Conservation (phyloP, 2,797 vertebrate species). For the Myripristis murdjan region DNA sequence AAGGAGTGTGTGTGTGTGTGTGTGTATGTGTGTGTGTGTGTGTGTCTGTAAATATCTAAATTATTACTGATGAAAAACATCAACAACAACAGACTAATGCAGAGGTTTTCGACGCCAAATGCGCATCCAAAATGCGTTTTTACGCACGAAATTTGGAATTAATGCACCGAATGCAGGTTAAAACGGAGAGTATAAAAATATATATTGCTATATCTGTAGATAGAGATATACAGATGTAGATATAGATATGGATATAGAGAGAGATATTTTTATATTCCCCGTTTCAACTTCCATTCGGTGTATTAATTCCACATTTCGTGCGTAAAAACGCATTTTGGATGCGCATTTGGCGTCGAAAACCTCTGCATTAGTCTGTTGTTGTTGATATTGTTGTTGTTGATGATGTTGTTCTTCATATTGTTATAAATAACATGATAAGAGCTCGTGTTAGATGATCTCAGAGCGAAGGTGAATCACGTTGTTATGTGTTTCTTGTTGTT, state of each 20-base stretch:
- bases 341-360: not conserved
- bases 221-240: too few relatives aligned
- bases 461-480: too few relatives aligned
- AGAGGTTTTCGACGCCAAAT: not conserved
- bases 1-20: not conserved
- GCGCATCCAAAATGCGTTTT: not conserved
- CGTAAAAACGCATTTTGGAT: not conserved
- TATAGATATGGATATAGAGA: too few relatives aligned
- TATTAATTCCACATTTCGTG: not conserved
- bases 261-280: too few relatives aligned
- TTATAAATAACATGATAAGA: not conserved
- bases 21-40: conserved; percentile 10
- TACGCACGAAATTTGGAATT: not conserved
- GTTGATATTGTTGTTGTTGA: not conserved
- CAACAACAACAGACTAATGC: not conserved
- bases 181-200: too few relatives aligned
- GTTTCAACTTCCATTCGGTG: not conserved
- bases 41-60: conserved; percentile 29
- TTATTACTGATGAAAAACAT: too few relatives aligned
- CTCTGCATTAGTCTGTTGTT: not conserved
- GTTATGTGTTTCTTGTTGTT: too few relatives aligned
- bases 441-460: too few relatives aligned
- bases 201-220: too few relatives aligned
- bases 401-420: not conserved
- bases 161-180: conserved; percentile 4